Conservation (phyloP, 2,113 vertebrate species). For the Nyctereutes procyonoides region DNA sequence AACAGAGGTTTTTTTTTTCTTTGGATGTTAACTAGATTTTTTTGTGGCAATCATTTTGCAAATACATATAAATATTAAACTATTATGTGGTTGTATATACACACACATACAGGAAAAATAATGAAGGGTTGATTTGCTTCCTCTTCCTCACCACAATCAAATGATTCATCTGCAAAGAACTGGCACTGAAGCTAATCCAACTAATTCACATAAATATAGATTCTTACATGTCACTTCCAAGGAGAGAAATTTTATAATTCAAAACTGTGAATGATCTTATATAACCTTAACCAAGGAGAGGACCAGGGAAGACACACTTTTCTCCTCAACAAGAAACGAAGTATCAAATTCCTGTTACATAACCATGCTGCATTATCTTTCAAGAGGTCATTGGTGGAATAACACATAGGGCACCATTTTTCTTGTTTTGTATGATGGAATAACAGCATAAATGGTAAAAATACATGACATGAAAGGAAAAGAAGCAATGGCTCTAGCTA, state of each 20-base stretch:
- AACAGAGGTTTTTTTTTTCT: neutral
- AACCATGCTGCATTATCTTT: neutral
- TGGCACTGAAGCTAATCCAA: neutral
- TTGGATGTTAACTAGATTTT: neutral
- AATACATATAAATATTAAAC: neutral
- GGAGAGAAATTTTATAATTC: neutral
- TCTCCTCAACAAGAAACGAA: neutral
- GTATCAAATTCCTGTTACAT: conserved; percentile 30
- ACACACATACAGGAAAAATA: neutral
- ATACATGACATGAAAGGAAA: neutral
- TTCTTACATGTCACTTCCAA: conserved; percentile 19
- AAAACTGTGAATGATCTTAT: neutral
- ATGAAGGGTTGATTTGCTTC: neutral
- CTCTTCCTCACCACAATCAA: neutral
- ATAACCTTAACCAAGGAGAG: conserved; percentile 1
- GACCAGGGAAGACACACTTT: neutral
- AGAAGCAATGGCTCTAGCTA: too few relatives aligned
- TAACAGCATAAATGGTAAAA: neutral
- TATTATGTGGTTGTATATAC: neutral
- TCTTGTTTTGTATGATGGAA: neutral
- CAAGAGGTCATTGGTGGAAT: neutral
- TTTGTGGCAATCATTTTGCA: neutral
- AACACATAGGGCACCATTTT: neutral
- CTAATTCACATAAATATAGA: neutral
- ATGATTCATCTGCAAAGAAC: neutral